phyloP scores from a whole-genome alignment of 2,888 invertebrate genomes.

The Macrophya annulata region DNA sequence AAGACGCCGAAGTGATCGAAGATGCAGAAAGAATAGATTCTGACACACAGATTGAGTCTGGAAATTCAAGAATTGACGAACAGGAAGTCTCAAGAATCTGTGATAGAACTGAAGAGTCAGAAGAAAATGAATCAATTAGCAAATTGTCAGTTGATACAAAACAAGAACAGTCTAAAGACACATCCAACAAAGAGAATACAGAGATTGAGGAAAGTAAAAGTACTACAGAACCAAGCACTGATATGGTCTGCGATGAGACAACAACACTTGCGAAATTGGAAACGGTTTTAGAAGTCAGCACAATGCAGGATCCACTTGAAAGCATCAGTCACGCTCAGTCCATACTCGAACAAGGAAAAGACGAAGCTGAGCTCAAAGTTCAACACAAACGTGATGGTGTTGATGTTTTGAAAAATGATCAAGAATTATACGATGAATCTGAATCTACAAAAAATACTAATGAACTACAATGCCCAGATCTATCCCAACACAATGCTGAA shows the following conservation, averaged over 20 bases:
- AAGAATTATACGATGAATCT: slow-evolving; percentile 60
- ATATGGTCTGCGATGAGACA: not conserved
- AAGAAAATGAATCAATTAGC: slow-evolving; percentile 1
- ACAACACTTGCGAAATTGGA: not conserved
- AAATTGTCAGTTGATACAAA: slow-evolving; percentile 21
- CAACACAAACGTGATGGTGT: slow-evolving; percentile 51
- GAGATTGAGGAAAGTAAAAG: not conserved
- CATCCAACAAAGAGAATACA: not conserved
- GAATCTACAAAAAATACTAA: slow-evolving; percentile 66
- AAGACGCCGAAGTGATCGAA: not conserved
- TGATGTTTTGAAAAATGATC: not conserved
- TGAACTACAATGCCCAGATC: slow-evolving; percentile 36
- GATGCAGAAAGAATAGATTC: not conserved
- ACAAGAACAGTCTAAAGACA: not conserved
- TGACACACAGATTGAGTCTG: not conserved
- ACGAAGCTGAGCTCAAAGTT: slow-evolving; percentile 22
- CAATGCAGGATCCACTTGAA: not conserved
- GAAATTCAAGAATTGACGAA: slow-evolving; percentile 1
- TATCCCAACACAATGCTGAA: not conserved
- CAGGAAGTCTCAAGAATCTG: not conserved
- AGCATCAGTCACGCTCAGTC: not conserved
- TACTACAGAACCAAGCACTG: not conserved
- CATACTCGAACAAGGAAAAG: not conserved
- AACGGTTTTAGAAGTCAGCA: not conserved
- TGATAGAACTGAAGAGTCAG: slow-evolving; percentile 13